These are phyloP conservation scores for Amorpha juglandis DNA, from an alignment of 2,888 invertebrate species.

Conservation along the genomic window DNA sequence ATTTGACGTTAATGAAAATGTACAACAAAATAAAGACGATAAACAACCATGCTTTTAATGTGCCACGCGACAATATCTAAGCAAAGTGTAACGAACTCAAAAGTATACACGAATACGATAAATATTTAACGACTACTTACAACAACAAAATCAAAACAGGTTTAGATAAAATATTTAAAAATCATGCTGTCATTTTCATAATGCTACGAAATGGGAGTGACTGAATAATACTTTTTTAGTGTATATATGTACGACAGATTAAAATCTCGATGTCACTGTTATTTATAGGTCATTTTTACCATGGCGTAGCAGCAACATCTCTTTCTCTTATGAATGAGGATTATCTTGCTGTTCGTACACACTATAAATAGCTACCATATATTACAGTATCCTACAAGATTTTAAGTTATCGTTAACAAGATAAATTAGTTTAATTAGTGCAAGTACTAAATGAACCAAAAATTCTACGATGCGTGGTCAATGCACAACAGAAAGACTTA, in stretches of 20 bases:
- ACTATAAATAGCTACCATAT: no score
- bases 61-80: background rate
- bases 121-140: background rate
- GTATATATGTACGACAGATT: no score
- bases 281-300: no score
- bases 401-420: background rate
- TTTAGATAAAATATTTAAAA: background rate
- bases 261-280: no score
- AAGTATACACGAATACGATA: background rate
- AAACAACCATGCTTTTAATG: constrained; percentile 6
- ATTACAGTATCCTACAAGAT: background rate
- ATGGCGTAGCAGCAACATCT: no score
- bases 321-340: no score
- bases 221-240: no score
- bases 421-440: background rate
- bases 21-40: background rate
- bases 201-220: background rate
- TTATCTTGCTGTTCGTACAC: no score
- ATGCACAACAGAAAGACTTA: constrained; percentile 54
- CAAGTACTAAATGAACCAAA: constrained; percentile 17
- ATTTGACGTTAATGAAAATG: constrained; percentile 2
- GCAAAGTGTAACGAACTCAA: background rate
- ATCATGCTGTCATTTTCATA: background rate
- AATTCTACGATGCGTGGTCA: constrained; percentile 9
- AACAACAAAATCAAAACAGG: background rate